These are phyloP conservation scores for Lordiphosa clarofinis DNA, from an alignment of 1,140 invertebrate species.

Conservation along the genomic window DNA sequence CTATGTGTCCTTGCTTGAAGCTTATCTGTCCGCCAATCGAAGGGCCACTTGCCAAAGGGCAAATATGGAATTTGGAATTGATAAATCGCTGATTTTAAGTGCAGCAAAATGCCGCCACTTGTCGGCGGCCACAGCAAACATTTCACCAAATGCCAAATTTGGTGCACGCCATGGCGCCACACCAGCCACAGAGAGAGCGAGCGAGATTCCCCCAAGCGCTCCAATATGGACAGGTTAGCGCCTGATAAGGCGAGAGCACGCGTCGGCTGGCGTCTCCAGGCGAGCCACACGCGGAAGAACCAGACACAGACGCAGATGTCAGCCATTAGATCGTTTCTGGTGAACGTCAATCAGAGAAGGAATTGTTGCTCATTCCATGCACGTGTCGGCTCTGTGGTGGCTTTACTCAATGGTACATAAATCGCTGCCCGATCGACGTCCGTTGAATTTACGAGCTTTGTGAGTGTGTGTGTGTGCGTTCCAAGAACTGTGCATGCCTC, in stretches of 20 bases:
- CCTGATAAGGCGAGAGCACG: conserved; percentile 70
- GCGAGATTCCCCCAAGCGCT: conserved; percentile 19
- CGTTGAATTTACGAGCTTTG: conserved; percentile 66
- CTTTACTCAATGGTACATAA: conserved; percentile 59
- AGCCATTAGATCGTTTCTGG: conserved; percentile 53
- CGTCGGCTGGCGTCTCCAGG: conserved; percentile 45
- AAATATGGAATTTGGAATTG: conserved; percentile 36
- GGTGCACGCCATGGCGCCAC: conserved; percentile 71
- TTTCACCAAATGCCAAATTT: conserved; percentile 72
- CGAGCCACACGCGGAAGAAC: conserved; percentile 66
- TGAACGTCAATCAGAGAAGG: conserved; percentile 62
- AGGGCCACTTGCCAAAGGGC: conserved; percentile 41
- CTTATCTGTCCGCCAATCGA: conserved; percentile 46
- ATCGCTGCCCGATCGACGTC: conserved; percentile 36
- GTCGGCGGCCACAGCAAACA: conserved; percentile 43
- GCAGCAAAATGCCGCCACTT: conserved; percentile 33
- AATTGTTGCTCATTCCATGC: conserved; percentile 54
- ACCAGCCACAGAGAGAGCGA: conserved; percentile 36
- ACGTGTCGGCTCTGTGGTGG: conserved; percentile 52
- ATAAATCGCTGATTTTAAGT: conserved; percentile 71
- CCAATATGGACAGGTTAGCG: conserved; percentile 72
- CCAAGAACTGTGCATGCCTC: conserved; percentile 48
- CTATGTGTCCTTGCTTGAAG: conserved; percentile 19
- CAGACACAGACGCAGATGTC: conserved; percentile 52
- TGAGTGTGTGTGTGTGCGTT: conserved; percentile 24